Base-by-base conservation (phyloP, 92 coral and sea anemone genomes). In the Desmophyllum pertusum region DNA sequence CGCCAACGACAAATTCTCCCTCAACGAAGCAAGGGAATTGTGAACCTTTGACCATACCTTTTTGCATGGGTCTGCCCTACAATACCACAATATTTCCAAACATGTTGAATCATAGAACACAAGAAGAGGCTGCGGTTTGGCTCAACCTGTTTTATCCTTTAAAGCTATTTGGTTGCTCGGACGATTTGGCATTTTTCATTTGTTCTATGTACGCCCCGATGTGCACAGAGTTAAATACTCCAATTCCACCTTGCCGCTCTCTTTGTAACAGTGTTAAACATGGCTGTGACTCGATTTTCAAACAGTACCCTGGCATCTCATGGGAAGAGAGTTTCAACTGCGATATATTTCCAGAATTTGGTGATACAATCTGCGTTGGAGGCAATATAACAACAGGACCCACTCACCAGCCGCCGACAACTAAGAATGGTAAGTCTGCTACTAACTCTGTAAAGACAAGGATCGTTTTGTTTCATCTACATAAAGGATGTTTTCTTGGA, bases 181-280 rank as follows among this genome's bases (percentile, higher is more conserved):
- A 76, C 5, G 98, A 95, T 77, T 67, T 95, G 43, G 93, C 88
- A 13, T 90, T 92, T 86, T 93, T 95, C 70, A 85, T 95, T 13
- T 93, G 98, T 57, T 77, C 94, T 27, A 88, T 90, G 41, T 93
- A 93, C 63, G 94, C 94, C 19, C 98, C 98, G 19, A 78, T 88
- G 1, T 95, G 98, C 48, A 91, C 91, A 18, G 76, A 81, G 3
- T 45, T 92, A 33, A 90, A 88, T 19, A 88, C 65, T 40, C 93
- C 95, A 4, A 33, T 95, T 41, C 95, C 88, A 55, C 98, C 98
- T n/a, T 93, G 98, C 79, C 92, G 93, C 27, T 78, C 84, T 64
- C 85, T 95, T 72, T 95, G 98, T 61, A 88, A 87, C 70, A 90
- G 93, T 36, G 95, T 92, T 13, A 87, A 76, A 68, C 59, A 59